Evolutionary conservation across 2,113 vertebrate genomes (phyloP), one percentile per base, ranked within the genome.

Genomic region (Oreocharis arfaki): DNA sequence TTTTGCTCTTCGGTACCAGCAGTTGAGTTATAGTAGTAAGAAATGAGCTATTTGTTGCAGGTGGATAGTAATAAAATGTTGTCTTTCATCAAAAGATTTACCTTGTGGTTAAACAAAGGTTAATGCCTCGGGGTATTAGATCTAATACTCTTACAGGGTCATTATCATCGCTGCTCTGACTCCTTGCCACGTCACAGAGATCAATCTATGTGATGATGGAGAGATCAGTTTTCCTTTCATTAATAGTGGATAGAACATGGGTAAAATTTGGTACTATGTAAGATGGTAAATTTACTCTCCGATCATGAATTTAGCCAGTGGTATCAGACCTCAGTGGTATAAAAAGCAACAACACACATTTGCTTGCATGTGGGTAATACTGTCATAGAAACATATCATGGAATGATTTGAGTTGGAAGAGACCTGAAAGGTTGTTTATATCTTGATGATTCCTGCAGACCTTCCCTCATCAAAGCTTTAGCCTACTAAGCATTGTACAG

Each of bases 91-190:
- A 56, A 60, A 59, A 87, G 47, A 87, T 94, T 94, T 95, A 78
- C 41, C 20, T 93, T 93, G 93, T 87, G n/a, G 57, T 93, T 96
- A 94, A 96, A 82, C n/a, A 87, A 76, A 89, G 32, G 70, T 87
- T 92, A 94, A 79, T 73, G 81, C 74, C 70, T 89, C 37, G 65
- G 65, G 41, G 69, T 21, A 50, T 85, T 83, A 82, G 53, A 75
- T 49, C 47, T 71, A 84, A 47, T 93, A 53, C 80, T 84, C 79
- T 95, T 76, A 69, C 24, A 53, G 70, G 49, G 61, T 89, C 69
- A 84, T 56, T 87, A 71, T 84, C 24, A 52, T 84, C 56, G 39
- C 65, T 82, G 32, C 56, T 78, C 33, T 94, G 59, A 67, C 11
- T 82, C 33, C 41, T 89, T 93, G 61, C 67, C 44, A 82, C 89